These are phyloP conservation scores for Drosophila repletoides DNA, from an alignment of 1,140 invertebrate species.

Conservation along the genomic window DNA sequence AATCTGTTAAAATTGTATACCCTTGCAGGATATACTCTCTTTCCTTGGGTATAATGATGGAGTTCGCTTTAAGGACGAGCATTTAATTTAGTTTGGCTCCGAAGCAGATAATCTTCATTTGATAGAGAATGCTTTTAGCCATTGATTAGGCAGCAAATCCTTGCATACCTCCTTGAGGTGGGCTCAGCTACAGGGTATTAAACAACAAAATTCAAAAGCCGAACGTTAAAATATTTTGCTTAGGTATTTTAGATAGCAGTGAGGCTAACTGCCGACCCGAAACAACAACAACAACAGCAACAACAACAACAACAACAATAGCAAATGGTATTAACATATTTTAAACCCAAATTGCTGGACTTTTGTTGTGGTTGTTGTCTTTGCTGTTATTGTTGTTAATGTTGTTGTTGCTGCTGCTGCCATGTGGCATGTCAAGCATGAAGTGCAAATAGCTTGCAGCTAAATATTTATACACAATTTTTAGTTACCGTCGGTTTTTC, in stretches of 20 bases:
- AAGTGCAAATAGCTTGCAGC: slow-evolving; percentile 73
- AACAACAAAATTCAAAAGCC: slow-evolving; percentile 34
- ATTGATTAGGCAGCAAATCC: too few relatives aligned
- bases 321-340: slow-evolving; percentile 70
- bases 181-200: slow-evolving; percentile 26
- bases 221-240: slow-evolving; percentile 70
- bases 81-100: too few relatives aligned
- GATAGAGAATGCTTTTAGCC: too few relatives aligned
- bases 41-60: too few relatives aligned
- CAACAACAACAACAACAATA: slow-evolving; percentile 26
- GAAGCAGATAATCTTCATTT: too few relatives aligned
- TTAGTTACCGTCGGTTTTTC: slow-evolving; percentile 27
- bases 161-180: neutral
- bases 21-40: too few relatives aligned
- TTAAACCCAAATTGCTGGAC: slow-evolving; percentile 68
- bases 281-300: slow-evolving; percentile 50
- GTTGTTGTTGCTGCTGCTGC: slow-evolving; percentile 31
- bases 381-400: slow-evolving; percentile 29
- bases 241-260: slow-evolving; percentile 38
- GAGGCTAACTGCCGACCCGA: slow-evolving; percentile 35
- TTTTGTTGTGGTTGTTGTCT: slow-evolving; percentile 51
- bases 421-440: slow-evolving; percentile 59
- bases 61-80: too few relatives aligned
- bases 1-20: too few relatives aligned
- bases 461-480: slow-evolving; percentile 49